Conservation (phyloP, 1,140 invertebrate species). For the Aphelenchoides besseyi region DNA sequence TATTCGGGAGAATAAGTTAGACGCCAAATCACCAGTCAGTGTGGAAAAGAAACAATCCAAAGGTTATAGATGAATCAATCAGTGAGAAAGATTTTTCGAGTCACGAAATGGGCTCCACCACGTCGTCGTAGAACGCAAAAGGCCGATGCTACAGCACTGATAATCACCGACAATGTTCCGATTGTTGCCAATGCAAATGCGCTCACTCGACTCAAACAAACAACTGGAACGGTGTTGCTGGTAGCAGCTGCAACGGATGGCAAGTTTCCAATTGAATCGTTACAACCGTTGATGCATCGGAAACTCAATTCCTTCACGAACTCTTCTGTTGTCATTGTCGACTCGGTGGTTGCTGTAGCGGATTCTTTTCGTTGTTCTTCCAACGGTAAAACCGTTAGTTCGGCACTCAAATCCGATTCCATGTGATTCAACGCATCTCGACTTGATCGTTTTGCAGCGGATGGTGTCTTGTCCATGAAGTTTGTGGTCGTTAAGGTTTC, state of each 20-base stretch:
- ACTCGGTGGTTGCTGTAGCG: too few species aligned
- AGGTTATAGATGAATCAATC: not conserved
- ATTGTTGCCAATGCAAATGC: not conserved
- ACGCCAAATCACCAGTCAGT: too few species aligned
- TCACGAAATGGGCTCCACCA: not conserved
- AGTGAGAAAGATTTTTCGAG: not conserved
- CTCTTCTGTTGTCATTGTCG: too few species aligned
- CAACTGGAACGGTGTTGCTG: not conserved
- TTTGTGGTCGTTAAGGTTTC: not conserved
- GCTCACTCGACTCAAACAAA: conserved; percentile 3
- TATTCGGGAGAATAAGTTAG: too few species aligned
- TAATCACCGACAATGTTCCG: not conserved
- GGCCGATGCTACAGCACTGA: not conserved
- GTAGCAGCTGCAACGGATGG: not conserved
- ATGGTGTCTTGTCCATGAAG: not conserved
- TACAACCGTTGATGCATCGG: too few species aligned
- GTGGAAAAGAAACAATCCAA: not conserved
- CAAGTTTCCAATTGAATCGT: too few species aligned
- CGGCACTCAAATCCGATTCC: conserved; percentile 50
- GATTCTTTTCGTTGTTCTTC: conserved; percentile 14
- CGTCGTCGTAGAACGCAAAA: not conserved
- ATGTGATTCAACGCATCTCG: conserved; percentile 33
- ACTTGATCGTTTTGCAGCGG: conserved; percentile 16
- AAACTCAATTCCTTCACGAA: too few species aligned
- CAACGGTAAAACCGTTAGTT: conserved; percentile 42